A percentile compares a stretch with the other conserved stretches of the same genome.
These are phyloP conservation scores for Toxostoma redivivum DNA, from an alignment of 2,113 vertebrate species.

Conservation along the genomic window DNA sequence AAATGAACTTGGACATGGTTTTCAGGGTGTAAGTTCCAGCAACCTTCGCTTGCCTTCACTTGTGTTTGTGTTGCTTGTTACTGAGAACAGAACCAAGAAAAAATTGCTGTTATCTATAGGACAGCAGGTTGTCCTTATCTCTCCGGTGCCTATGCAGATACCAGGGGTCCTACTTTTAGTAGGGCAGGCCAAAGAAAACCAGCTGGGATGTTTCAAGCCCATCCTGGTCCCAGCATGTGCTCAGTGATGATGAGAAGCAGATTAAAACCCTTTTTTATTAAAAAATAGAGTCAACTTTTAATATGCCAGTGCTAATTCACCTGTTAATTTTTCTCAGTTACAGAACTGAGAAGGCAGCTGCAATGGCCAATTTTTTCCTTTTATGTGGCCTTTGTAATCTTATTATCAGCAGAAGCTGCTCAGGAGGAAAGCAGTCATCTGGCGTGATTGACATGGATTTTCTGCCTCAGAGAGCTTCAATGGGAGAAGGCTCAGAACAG, in stretches of 20 bases:
- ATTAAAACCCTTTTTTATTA: not conserved
- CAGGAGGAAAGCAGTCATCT: slow-evolving; percentile 13
- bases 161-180: not conserved
- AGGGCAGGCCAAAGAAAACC: not conserved
- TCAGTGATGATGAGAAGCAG: not conserved
- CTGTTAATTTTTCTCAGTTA: not conserved
- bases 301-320: not conserved
- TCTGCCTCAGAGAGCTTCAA: slow-evolving; percentile 1
- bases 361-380: not conserved
- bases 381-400: not conserved
- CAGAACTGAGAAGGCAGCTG: not conserved
- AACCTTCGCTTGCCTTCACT: not conserved
- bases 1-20: not conserved
- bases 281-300: not conserved
- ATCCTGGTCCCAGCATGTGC: not conserved
- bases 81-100: not conserved
- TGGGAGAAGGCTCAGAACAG: not conserved
- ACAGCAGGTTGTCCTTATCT: not conserved
- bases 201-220: not conserved
- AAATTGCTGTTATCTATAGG: not conserved
- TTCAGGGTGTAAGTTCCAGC: not conserved
- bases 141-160: not conserved
- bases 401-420: not conserved
- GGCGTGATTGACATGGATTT: slow-evolving; percentile 13
- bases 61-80: not conserved